Conservation (phyloP, 2,888 invertebrate species). For the Vanessa cardui region DNA sequence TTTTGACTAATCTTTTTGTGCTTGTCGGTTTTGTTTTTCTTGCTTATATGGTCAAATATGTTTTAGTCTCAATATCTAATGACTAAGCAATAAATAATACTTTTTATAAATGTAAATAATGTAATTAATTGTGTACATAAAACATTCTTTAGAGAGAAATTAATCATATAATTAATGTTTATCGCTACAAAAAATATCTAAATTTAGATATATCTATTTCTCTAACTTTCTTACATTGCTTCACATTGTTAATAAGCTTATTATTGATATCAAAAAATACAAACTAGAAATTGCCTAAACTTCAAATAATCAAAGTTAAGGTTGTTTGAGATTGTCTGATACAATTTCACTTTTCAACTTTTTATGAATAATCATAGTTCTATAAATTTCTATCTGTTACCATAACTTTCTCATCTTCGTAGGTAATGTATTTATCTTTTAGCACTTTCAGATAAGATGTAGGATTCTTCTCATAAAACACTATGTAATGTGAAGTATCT, state of each 20-base stretch:
- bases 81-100: slow-evolving; percentile 59
- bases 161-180: neutral
- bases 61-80: slow-evolving; percentile 89
- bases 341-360: neutral
- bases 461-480: neutral
- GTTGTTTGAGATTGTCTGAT: neutral
- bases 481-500: neutral
- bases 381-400: neutral
- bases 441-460: slow-evolving; percentile 1
- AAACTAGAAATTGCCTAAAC: neutral
- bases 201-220: neutral
- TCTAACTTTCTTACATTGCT: neutral
- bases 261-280: neutral
- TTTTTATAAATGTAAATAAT: slow-evolving; percentile 68
- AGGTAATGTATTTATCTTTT: neutral
- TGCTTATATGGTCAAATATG: slow-evolving; percentile 96
- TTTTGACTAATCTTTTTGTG: slow-evolving; percentile 93
- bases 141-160: slow-evolving; percentile 38
- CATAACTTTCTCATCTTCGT: neutral
- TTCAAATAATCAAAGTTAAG: neutral
- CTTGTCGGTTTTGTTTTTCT: slow-evolving; percentile 95
- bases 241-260: neutral
- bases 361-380: neutral
- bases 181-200: neutral
- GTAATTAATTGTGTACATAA: slow-evolving; percentile 78